A percentile compares a stretch with the other conserved stretches of the same genome.
Evolutionary conservation across 2,797 vertebrate genomes (phyloP).

Genomic region (Enteromius mattozi): DNA sequence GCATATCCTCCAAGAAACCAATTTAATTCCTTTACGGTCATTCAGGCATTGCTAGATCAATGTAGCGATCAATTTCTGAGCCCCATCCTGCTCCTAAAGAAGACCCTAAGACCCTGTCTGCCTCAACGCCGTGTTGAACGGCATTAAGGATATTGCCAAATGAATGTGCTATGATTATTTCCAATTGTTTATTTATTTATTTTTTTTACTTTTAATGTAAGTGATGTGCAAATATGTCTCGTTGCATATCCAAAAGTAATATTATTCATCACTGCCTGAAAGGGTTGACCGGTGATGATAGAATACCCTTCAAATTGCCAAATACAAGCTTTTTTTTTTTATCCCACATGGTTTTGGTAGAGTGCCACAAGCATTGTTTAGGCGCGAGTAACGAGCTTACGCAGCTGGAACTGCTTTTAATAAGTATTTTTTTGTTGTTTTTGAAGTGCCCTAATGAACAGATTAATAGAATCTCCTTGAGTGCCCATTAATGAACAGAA

Average conservation of each 20-base stretch:
- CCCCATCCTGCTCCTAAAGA: conserved; percentile 64
- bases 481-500: conserved; percentile 81
- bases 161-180: conserved; percentile 18
- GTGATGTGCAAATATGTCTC: conserved; percentile 76
- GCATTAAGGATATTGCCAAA: conserved; percentile 22
- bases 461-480: conserved; percentile 84
- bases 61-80: conserved; percentile 78
- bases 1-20: conserved; percentile 81
- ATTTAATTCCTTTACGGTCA: conserved; percentile 81
- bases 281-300: conserved; percentile 73
- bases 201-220: conserved; percentile 65
- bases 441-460: conserved; percentile 86
- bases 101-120: background rate
- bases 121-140: background rate
- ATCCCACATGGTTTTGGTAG: conserved; percentile 73
- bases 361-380: conserved; percentile 80
- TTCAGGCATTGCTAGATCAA: conserved; percentile 79
- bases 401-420: conserved; percentile 84
- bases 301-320: conserved; percentile 75
- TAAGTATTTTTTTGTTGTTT: conserved; percentile 76
- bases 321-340: conserved; percentile 63
- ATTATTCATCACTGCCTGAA: conserved; percentile 79
- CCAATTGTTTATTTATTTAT: too few relatives aligned
- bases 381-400: conserved; percentile 76
- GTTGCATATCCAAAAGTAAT: conserved; percentile 74